A percentile compares a stretch with the other conserved stretches of the same genome.
Conservation (phyloP, 2,113 vertebrate species). For the Rhinopithecus roxellana region DNA sequence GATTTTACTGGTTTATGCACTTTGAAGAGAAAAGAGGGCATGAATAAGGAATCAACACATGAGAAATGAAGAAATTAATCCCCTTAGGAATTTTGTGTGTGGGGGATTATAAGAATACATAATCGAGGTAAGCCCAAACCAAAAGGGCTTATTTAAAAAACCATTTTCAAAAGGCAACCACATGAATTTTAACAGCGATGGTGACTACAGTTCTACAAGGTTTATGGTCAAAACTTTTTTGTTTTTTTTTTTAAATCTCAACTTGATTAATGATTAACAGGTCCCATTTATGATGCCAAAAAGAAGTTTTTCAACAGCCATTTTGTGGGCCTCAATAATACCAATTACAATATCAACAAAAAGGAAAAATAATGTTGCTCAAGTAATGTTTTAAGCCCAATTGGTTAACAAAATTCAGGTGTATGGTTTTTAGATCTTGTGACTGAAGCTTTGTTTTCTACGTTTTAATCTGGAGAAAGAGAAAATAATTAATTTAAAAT, state of each 20-base stretch:
- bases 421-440: background rate
- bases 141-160: background rate
- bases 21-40: background rate
- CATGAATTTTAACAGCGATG: background rate
- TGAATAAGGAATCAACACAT: background rate
- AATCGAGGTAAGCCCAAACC: background rate
- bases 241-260: background rate
- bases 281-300: background rate
- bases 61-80: slow-evolving; percentile 9
- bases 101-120: background rate
- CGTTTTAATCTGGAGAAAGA: slow-evolving; percentile 31
- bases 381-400: background rate
- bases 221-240: background rate
- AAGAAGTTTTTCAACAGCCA: background rate
- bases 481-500: slow-evolving; percentile 26
- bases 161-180: background rate
- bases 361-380: background rate
- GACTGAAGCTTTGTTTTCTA: background rate
- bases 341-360: background rate
- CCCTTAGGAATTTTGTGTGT: background rate
- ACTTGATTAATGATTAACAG: background rate
- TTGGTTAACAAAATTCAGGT: slow-evolving; percentile 24
- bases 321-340: background rate
- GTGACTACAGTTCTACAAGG: background rate
- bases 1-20: background rate